These are phyloP conservation scores for Anastrepha obliqua DNA, from an alignment of 1,140 invertebrate species.

Conservation along the genomic window DNA sequence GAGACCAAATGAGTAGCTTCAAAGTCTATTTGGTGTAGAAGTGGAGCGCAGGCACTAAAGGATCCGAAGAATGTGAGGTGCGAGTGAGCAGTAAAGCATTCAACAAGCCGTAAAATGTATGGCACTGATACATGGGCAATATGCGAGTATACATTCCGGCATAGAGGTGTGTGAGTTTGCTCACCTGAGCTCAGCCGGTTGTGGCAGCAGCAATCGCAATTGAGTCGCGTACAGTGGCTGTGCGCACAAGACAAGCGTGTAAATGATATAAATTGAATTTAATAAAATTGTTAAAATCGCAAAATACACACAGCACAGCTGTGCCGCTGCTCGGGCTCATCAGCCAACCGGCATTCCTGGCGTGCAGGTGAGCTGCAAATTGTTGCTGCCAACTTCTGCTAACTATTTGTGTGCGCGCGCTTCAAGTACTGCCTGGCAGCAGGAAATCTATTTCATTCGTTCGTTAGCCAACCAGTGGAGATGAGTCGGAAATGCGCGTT, in stretches of 20 bases:
- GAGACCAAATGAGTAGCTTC: constrained; percentile 49
- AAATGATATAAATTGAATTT: constrained; percentile 75
- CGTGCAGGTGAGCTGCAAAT: constrained; percentile 73
- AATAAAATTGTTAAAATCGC: constrained; percentile 74
- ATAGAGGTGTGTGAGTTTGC: not conserved
- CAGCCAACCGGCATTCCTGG: constrained; percentile 64
- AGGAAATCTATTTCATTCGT: constrained; percentile 53
- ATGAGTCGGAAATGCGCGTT: constrained; percentile 38
- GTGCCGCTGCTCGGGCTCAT: not conserved
- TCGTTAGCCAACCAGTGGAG: not conserved
- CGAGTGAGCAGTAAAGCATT: not conserved
- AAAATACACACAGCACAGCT: constrained; percentile 56
- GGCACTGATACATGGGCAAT: constrained; percentile 9
- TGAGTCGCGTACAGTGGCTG: too few species aligned
- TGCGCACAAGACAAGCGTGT: constrained; percentile 68
- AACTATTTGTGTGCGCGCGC: not conserved
- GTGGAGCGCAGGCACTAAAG: not conserved
- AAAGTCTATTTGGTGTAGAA: constrained; percentile 23
- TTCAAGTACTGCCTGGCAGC: constrained; percentile 11
- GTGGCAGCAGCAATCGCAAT: constrained; percentile 14
- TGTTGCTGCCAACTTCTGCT: constrained; percentile 57
- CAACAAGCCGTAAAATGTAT: constrained; percentile 43
- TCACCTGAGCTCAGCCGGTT: constrained; percentile 26
- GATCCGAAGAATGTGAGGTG: not conserved
- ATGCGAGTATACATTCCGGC: not conserved